Percentiles rank a stretch among this genome's conserved stretches.
Conservation (phyloP, 2,797 vertebrate genomes). For the Bucorvus abyssinicus region DNA sequence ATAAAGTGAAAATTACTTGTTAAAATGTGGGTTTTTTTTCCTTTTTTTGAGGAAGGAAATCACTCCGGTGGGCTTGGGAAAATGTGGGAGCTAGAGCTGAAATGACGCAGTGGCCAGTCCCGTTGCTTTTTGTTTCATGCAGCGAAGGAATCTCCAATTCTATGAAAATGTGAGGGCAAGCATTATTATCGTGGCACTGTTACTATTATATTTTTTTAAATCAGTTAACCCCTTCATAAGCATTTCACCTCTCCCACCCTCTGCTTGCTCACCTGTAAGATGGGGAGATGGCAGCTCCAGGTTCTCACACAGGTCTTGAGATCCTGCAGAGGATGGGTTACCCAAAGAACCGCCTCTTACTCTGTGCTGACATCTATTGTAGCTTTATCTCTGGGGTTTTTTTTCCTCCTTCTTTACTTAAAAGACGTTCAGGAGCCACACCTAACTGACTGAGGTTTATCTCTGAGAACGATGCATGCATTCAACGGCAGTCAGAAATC, state of each 20-base stretch:
- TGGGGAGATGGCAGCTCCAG: background rate
- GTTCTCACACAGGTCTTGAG: background rate
- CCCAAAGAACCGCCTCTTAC: background rate
- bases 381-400: background rate
- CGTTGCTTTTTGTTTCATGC: background rate
- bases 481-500: conserved; percentile 17
- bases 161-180: background rate
- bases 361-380: background rate
- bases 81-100: background rate
- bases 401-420: background rate
- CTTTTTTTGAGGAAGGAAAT: background rate
- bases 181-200: background rate
- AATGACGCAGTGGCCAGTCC: background rate
- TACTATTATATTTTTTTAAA: background rate
- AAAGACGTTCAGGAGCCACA: background rate
- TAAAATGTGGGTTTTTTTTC: background rate
- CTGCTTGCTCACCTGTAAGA: background rate
- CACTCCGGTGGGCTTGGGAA: rapidly evolving
- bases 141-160: background rate
- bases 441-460: background rate
- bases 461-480: rapidly evolving
- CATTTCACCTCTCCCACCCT: background rate
- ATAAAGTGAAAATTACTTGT: background rate
- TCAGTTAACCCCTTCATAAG: background rate
- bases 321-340: background rate